phyloP scores from a whole-genome alignment of 2,113 vertebrate genomes.

The Cebidichthys violaceus region DNA sequence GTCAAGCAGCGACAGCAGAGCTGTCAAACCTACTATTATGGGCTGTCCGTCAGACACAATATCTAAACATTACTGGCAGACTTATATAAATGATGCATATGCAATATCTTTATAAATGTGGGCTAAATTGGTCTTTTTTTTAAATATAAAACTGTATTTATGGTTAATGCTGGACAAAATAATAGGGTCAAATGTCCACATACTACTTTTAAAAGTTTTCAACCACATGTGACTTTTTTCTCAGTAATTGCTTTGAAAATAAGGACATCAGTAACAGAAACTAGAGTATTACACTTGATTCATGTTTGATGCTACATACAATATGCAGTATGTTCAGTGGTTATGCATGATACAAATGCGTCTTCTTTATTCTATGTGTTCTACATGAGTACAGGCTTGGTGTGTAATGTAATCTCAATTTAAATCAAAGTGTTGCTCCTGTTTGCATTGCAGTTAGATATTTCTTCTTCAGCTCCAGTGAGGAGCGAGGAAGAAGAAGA shows the following conservation, averaged over 20 bases:
- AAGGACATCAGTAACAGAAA: not conserved
- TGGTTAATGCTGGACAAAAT: not conserved
- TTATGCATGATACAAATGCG: not conserved
- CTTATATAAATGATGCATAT: not conserved
- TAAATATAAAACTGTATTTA: not conserved
- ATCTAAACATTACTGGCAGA: not conserved
- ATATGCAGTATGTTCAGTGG: not conserved
- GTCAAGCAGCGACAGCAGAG: not conserved
- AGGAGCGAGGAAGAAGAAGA: constrained; percentile 2
- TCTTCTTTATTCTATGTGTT: not conserved
- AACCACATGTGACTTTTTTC: not conserved
- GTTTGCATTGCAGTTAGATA: not conserved
- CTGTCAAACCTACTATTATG: not conserved
- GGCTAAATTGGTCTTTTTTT: not conserved
- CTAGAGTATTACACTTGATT: not conserved
- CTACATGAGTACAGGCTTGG: not conserved
- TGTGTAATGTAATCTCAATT: not conserved
- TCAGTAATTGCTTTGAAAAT: not conserved
- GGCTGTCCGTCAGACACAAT: not conserved
- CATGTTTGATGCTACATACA: not conserved
- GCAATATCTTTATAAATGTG: not conserved
- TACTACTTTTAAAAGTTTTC: too few relatives aligned
- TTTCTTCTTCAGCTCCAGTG: not conserved
- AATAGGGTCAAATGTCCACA: not conserved
- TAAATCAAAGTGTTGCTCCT: not conserved